Percentiles rank a stretch among this genome's conserved stretches.
phyloP scores from a whole-genome alignment of 2,797 vertebrate species.

The Hypotaenidia okinawae region DNA sequence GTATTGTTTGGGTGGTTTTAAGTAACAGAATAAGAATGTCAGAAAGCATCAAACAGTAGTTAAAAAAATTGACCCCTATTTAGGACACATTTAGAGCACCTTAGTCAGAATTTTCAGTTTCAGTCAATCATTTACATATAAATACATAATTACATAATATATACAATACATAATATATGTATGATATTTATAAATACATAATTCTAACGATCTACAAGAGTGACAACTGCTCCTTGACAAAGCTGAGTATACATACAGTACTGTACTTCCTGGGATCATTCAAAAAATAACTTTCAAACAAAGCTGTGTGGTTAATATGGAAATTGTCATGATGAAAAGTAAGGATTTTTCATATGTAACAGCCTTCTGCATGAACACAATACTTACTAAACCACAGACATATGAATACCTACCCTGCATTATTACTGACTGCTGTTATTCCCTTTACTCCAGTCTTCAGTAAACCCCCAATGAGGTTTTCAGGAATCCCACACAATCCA shows the following conservation, averaged over 20 bases:
- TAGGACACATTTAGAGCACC: not conserved
- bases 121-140: not conserved
- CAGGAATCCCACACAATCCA: conserved; percentile 96
- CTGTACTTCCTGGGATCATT: not conserved
- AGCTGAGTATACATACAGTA: not conserved
- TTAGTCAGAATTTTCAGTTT: not conserved
- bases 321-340: not conserved
- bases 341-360: not conserved
- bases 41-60: not conserved
- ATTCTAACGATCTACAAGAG: not conserved
- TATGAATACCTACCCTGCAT: conserved; percentile 88
- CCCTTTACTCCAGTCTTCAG: conserved; percentile 90
- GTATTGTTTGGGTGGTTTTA: not conserved
- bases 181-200: not conserved
- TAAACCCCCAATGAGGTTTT: conserved; percentile 94
- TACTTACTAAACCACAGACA: not conserved
- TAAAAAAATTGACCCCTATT: not conserved
- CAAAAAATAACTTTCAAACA: not conserved
- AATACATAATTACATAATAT: not conserved
- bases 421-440: conserved; percentile 96
- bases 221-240: not conserved
- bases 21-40: not conserved
- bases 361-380: not conserved
- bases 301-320: not conserved
- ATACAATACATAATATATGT: too few relatives aligned